A percentile compares a stretch with the other conserved stretches of the same genome.
These are phyloP conservation scores for Silurus meridionalis DNA, from an alignment of 2,113 vertebrate genomes.

Conservation along the genomic window DNA sequence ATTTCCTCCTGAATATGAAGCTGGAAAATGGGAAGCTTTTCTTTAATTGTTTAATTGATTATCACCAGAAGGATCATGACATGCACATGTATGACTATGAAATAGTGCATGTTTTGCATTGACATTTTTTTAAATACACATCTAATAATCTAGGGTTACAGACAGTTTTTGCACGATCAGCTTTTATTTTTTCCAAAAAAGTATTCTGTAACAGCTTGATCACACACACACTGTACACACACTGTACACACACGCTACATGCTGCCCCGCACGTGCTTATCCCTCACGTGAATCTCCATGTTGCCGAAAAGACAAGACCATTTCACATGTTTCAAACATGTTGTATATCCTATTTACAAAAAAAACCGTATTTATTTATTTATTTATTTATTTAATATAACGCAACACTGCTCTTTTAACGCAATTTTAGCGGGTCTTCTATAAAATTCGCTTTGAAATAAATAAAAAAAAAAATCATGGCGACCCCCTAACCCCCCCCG, in stretches of 20 bases:
- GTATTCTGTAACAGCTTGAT: background rate
- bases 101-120: too few species aligned
- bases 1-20: background rate
- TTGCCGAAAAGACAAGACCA: slow-evolving; percentile 28
- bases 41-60: background rate
- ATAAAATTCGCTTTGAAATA: slow-evolving; percentile 29
- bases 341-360: background rate
- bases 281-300: slow-evolving; percentile 51
- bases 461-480: background rate
- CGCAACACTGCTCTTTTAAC: too few species aligned
- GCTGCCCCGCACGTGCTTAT: slow-evolving; percentile 36
- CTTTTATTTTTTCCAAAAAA: background rate
- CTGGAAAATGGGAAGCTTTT: background rate
- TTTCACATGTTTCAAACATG: background rate
- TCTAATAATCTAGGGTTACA: background rate
- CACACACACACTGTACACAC: too few species aligned
- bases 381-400: background rate
- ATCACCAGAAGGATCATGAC: background rate
- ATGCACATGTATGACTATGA: too few species aligned
- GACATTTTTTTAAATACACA: background rate
- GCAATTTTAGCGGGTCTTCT: too few species aligned
- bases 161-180: background rate
- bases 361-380: too few species aligned
- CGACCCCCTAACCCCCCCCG: background rate
- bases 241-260: background rate